These are phyloP conservation scores for Paramisgurnus dabryanus DNA, from an alignment of 2,113 vertebrate genomes.

Conservation along the genomic window DNA sequence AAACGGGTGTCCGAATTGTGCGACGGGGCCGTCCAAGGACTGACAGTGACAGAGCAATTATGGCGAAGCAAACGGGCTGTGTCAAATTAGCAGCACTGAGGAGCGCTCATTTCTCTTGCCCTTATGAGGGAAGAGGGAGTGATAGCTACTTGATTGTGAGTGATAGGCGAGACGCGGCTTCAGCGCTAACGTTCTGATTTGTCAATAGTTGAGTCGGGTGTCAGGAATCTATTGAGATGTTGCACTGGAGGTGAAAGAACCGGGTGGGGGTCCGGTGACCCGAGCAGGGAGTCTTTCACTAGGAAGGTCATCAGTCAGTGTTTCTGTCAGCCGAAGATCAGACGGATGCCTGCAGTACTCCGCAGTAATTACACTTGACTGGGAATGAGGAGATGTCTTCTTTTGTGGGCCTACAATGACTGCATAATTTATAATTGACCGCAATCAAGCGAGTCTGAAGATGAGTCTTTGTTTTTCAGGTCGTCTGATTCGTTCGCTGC, in stretches of 20 bases:
- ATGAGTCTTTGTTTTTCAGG: slow-evolving; percentile 48
- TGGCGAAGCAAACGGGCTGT: slow-evolving; percentile 99
- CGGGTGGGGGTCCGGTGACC: slow-evolving; percentile 76
- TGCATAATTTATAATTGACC: slow-evolving; percentile 98
- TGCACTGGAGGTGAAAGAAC: slow-evolving; percentile 72
- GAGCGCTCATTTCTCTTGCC: slow-evolving; percentile 56
- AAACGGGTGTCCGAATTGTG: slow-evolving; percentile 98
- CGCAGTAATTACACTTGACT: slow-evolving; percentile 99
- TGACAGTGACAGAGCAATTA: slow-evolving; percentile 99
- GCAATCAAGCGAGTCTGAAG: slow-evolving; percentile 76
- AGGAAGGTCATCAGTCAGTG: slow-evolving; percentile 99
- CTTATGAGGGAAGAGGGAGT: slow-evolving; percentile 71
- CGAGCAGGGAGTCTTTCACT: slow-evolving; percentile 78
- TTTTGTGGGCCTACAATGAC: slow-evolving; percentile 95
- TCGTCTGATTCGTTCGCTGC: slow-evolving; percentile 38
- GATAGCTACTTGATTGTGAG: slow-evolving; percentile 97
- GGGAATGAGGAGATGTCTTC: slow-evolving; percentile 95
- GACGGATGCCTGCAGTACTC: slow-evolving; percentile 84
- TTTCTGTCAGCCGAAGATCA: slow-evolving; percentile 91
- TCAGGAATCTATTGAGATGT: slow-evolving; percentile 92
- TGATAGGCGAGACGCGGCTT: slow-evolving; percentile 86
- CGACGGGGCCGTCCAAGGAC: slow-evolving; percentile 80
- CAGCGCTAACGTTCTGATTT: slow-evolving; percentile 86
- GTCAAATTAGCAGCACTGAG: slow-evolving; percentile 92
- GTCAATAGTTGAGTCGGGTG: slow-evolving; percentile 89